Percentiles rank a stretch among this genome's conserved stretches.
Conservation (phyloP, 2,797 vertebrate species). For the Neomorphus geoffroyi region DNA sequence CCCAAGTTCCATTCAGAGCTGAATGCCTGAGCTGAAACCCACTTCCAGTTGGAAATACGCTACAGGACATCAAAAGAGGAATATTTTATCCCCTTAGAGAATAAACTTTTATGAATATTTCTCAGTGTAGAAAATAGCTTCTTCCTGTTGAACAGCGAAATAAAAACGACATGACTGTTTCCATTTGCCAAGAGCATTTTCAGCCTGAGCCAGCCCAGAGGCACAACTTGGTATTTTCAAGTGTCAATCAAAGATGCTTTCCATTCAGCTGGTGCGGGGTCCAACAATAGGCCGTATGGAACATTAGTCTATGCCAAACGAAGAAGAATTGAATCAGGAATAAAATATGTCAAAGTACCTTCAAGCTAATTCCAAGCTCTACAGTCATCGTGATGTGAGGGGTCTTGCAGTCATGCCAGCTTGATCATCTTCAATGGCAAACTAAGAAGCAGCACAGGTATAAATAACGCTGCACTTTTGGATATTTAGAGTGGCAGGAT, state of each 20-base stretch:
- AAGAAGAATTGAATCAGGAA: conserved; percentile 47
- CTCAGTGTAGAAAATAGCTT: not conserved
- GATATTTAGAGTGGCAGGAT: not conserved
- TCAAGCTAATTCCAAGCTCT: not conserved
- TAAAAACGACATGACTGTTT: conserved; percentile 15
- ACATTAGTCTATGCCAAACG: not conserved
- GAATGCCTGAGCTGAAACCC: not conserved
- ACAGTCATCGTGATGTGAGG: not conserved
- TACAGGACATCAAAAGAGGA: not conserved
- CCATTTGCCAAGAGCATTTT: conserved; percentile 59
- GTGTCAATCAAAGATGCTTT: conserved; percentile 56
- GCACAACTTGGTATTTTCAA: conserved; percentile 60
- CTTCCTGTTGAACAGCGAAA: conserved; percentile 33
- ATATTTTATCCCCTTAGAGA: not conserved
- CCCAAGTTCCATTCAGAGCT: not conserved
- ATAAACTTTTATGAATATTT: not conserved
- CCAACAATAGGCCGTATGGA: conserved; percentile 63
- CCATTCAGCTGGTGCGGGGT: conserved; percentile 51
- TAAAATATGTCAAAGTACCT: conserved; percentile 11
- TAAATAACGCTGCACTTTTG: conserved; percentile 10
- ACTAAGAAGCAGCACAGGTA: conserved; percentile 25
- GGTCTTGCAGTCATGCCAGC: not conserved
- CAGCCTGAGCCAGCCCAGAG: conserved; percentile 58
- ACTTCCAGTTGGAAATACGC: not conserved
- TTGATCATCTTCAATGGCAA: not conserved